These are phyloP conservation scores for Hofmannophila pseudospretella DNA, from an alignment of 2,888 invertebrate species.

Conservation along the genomic window DNA sequence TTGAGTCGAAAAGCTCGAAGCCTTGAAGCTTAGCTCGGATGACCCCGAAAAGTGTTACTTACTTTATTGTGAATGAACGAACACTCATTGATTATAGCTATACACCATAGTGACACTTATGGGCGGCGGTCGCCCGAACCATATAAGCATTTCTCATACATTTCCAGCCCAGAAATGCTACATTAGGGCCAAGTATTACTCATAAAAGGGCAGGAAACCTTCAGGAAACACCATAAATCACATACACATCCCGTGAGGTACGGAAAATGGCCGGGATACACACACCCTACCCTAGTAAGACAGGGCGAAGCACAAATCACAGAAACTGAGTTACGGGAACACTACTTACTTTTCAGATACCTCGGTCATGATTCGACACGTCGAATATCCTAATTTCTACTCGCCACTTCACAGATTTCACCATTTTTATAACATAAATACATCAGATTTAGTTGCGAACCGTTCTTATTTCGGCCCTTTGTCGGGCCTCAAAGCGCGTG, in stretches of 20 bases:
- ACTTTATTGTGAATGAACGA: conserved; percentile 73
- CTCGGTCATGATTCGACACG: conserved; percentile 93
- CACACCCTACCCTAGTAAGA: conserved; percentile 55
- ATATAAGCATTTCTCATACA: conserved; percentile 26
- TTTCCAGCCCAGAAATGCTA: conserved; percentile 20
- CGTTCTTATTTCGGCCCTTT: conserved; percentile 75
- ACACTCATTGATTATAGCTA: conserved; percentile 68
- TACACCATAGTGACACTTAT: conserved; percentile 52
- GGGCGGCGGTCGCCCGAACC: conserved; percentile 61
- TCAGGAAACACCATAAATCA: conserved; percentile 34
- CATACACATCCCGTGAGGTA: conserved; percentile 44
- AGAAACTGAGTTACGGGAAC: conserved; percentile 47
- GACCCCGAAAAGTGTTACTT: conserved; percentile 65
- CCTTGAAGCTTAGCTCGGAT: conserved; percentile 50
- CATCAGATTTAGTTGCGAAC: conserved; percentile 79
- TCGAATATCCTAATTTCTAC: conserved; percentile 90
- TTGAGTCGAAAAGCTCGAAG: conserved; percentile 49
- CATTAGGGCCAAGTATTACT: conserved; percentile 12
- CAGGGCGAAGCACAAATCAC: conserved; percentile 54
- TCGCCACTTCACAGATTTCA: conserved; percentile 88
- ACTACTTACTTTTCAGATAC: conserved; percentile 91
- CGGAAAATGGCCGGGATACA: conserved; percentile 71
- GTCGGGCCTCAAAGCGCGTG: conserved; percentile 75
- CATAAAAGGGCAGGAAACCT: conserved; percentile 18
- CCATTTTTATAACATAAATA: conserved; percentile 90